phyloP scores from a whole-genome alignment of 2,888 invertebrate genomes.

The Andrena flavipes region DNA sequence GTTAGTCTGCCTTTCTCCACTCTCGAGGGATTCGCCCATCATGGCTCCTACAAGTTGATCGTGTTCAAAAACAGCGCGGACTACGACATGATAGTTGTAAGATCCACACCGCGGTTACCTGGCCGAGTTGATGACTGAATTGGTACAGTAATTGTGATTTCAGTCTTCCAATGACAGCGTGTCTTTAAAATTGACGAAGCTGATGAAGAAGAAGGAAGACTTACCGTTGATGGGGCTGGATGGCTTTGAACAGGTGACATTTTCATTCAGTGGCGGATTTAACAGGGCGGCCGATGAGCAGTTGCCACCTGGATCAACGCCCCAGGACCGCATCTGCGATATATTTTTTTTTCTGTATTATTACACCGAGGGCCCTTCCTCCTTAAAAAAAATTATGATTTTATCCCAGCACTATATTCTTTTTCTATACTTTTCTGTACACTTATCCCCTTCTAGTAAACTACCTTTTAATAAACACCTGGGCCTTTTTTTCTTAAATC shows the following conservation, averaged over 20 bases:
- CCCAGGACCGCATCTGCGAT: too few species aligned
- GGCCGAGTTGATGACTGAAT: not conserved
- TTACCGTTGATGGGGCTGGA: conserved; percentile 66
- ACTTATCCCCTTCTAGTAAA: too few species aligned
- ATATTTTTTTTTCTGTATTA: too few species aligned
- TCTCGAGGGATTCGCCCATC: conserved; percentile 72
- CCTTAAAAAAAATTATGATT: too few species aligned
- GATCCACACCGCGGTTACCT: conserved; percentile 3
- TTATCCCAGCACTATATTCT: too few species aligned
- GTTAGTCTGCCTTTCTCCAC: conserved; percentile 74
- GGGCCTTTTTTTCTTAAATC: too few species aligned
- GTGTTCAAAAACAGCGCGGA: conserved; percentile 72
- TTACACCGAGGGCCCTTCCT: too few species aligned
- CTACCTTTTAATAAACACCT: too few species aligned
- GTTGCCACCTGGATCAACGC: too few species aligned
- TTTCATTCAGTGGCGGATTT: too few species aligned
- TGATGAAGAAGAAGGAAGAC: conserved; percentile 61
- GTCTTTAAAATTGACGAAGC: conserved; percentile 52
- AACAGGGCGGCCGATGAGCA: too few species aligned
- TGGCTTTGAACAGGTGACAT: conserved; percentile 71
- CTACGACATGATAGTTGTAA: conserved; percentile 71
- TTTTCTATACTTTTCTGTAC: too few species aligned
- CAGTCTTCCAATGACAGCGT: conserved; percentile 55
- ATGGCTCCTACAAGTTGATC: conserved; percentile 75
- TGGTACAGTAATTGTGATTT: conserved; percentile 6